Evolutionary conservation across 2,113 vertebrate species (phyloP).

Genomic region (Hippoglossus stenolepis): DNA sequence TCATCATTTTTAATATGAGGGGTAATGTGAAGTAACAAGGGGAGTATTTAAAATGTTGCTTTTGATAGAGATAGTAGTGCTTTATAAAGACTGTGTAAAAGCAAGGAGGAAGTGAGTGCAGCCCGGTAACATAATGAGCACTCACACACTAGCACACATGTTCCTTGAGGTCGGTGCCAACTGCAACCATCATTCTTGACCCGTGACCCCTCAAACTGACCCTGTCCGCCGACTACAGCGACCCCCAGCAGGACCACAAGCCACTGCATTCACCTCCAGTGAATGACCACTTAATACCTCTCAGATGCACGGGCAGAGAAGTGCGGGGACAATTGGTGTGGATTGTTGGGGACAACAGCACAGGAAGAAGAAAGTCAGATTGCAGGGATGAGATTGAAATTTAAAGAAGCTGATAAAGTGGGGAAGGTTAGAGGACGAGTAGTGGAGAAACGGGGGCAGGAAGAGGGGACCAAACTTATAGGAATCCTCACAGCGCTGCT

Average conservation of each 20-base stretch:
- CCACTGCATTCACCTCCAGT: slow-evolving; percentile 45
- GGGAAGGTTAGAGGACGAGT: slow-evolving; percentile 28
- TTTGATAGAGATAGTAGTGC: not conserved
- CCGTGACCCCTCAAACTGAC: slow-evolving; percentile 64
- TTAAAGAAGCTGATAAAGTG: not conserved
- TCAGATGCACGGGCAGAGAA: slow-evolving; percentile 48
- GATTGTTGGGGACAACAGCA: not conserved
- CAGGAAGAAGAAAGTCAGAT: not conserved
- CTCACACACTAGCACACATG: slow-evolving; percentile 16
- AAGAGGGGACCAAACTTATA: slow-evolving; percentile 50
- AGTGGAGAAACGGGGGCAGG: slow-evolving; percentile 19
- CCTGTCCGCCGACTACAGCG: slow-evolving; percentile 51
- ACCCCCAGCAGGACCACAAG: slow-evolving; percentile 65
- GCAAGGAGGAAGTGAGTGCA: slow-evolving; percentile 14
- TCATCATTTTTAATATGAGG: not conserved
- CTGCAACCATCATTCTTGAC: slow-evolving; percentile 58
- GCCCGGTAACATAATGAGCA: slow-evolving; percentile 45
- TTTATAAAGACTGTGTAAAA: slow-evolving; percentile 2
- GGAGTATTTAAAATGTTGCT: not conserved
- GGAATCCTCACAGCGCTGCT: slow-evolving; percentile 56
- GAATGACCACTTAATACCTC: slow-evolving; percentile 46
- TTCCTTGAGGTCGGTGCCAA: slow-evolving; percentile 72
- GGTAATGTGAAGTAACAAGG: not conserved
- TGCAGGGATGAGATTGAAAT: not conserved
- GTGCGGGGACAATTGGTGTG: not conserved